Conservation (phyloP, 2,888 invertebrate species). For the Caenorhabditis sp. region DNA sequence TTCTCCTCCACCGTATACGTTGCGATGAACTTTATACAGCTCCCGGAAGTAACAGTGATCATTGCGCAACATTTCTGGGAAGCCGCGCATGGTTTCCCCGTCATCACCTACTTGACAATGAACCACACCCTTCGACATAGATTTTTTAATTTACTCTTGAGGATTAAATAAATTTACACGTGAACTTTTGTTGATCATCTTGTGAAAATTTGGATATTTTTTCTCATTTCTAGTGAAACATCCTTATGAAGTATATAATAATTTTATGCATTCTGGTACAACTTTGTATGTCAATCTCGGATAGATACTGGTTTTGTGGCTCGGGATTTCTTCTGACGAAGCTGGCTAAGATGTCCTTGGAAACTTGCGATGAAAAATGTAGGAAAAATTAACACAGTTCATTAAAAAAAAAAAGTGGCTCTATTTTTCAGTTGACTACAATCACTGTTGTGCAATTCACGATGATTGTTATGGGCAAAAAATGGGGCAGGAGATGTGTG, state of each 20-base stretch:
- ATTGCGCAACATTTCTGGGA: background rate
- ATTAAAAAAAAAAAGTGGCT: background rate
- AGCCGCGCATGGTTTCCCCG: background rate
- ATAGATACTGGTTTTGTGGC: background rate
- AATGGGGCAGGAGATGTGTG: constrained; percentile 44
- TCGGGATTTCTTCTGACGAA: background rate
- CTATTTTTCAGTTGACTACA: constrained; percentile 46
- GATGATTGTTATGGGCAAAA: constrained; percentile 56
- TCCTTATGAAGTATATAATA: too few species aligned
- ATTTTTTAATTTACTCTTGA: background rate
- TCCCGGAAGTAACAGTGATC: background rate
- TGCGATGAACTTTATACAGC: background rate
- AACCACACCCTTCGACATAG: background rate
- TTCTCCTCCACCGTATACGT: background rate
- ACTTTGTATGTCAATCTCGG: background rate
- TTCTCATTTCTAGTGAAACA: too few species aligned
- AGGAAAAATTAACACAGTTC: background rate
- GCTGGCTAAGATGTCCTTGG: background rate
- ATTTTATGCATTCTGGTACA: background rate
- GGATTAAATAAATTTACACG: too few species aligned
- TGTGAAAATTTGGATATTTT: too few species aligned
- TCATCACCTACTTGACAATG: background rate
- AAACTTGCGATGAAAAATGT: background rate
- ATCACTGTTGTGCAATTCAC: constrained; percentile 58
- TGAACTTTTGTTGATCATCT: too few species aligned